Evolutionary conservation across 1,140 invertebrate genomes (phyloP).

Genomic region (Phortica variegata): DNA sequence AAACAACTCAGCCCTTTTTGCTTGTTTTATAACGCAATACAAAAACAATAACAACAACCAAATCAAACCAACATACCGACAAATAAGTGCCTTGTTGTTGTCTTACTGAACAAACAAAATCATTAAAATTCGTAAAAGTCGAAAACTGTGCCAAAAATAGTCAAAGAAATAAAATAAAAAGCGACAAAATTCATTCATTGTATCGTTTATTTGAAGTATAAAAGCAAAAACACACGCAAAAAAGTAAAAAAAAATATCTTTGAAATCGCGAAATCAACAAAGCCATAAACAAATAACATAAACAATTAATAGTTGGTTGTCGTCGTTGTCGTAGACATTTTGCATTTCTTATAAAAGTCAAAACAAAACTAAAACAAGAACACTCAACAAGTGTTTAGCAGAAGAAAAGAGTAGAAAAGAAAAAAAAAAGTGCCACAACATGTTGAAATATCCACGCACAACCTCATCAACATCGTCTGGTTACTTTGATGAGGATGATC

Average conservation of each 20-base stretch:
- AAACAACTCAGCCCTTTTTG: constrained; percentile 3
- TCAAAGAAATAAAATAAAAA: constrained; percentile 1
- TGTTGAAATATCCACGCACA: constrained; percentile 53
- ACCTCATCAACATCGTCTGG: constrained; percentile 47
- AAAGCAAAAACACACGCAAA: constrained; percentile 8
- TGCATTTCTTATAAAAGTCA: not conserved
- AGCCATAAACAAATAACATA: too few relatives aligned
- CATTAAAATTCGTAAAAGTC: too few relatives aligned
- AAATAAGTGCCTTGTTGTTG: constrained; percentile 2
- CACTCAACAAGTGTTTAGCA: too few relatives aligned
- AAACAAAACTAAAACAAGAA: not conserved
- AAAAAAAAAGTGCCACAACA: constrained; percentile 13
- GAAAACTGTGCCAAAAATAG: constrained; percentile 24
- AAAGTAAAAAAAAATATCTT: constrained; percentile 6
- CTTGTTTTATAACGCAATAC: constrained; percentile 4
- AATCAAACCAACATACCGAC: constrained; percentile 7
- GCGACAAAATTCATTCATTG: too few relatives aligned
- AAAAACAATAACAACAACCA: constrained; percentile 9
- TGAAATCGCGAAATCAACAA: too few relatives aligned
- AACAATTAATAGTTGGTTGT: not conserved
- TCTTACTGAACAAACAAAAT: constrained; percentile 14
- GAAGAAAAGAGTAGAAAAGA: too few relatives aligned
- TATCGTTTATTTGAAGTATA: too few relatives aligned
- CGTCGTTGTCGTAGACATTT: not conserved
- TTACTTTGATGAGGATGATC: constrained; percentile 48